Conservation (phyloP, 2,113 vertebrate species). For the Lycaon pictus region DNA sequence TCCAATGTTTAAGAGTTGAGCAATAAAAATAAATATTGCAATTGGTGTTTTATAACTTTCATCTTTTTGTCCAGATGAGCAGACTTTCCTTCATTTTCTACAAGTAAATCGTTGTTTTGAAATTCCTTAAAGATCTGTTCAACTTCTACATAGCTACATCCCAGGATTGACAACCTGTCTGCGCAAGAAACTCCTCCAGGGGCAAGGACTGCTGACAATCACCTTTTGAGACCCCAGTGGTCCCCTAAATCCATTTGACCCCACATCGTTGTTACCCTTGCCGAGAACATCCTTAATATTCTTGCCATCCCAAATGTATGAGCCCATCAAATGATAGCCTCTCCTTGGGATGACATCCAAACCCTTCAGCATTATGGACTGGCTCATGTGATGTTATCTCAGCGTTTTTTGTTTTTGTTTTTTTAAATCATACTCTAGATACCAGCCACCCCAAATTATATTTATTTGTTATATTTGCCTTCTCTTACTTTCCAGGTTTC, state of each 20-base stretch:
- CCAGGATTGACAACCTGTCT: not conserved
- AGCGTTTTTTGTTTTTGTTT: not conserved
- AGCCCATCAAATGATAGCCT: not conserved
- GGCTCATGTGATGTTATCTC: not conserved
- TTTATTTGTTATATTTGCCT: not conserved
- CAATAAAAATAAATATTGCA: not conserved
- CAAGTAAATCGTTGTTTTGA: not conserved
- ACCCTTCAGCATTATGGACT: not conserved
- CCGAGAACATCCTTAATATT: not conserved
- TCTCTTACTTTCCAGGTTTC: not conserved
- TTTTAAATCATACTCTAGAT: not conserved
- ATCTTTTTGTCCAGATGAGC: not conserved
- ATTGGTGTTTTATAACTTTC: not conserved
- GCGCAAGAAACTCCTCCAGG: not conserved
- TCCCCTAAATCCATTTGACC: not conserved
- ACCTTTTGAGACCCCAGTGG: not conserved
- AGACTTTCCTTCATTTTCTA: not conserved
- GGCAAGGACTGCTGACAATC: not conserved
- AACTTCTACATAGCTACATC: not conserved
- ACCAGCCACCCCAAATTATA: not conserved
- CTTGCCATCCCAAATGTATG: not conserved
- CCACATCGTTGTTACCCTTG: not conserved
- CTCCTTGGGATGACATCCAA: not conserved
- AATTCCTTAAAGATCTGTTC: not conserved
- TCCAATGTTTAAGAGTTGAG: not conserved